Evolutionary conservation across 2,113 vertebrate genomes (phyloP).

Genomic region (Australoheros scitulus): DNA sequence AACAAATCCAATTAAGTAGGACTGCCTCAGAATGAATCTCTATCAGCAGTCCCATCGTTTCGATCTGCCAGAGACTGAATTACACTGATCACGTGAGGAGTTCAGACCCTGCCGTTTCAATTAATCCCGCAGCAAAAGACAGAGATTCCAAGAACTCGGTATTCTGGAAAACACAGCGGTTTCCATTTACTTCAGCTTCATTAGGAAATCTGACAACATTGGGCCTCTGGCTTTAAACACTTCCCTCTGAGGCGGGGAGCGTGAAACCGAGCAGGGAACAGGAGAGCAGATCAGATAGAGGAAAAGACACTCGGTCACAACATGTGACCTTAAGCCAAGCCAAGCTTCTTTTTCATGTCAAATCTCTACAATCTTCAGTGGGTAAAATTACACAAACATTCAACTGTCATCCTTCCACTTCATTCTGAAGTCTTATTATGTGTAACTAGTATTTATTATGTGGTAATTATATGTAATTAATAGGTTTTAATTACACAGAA

Average conservation of each 20-base stretch:
- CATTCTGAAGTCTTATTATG: neutral
- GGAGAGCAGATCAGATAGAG: neutral
- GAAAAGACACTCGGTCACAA: neutral
- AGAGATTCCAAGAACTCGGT: neutral
- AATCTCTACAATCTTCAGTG: neutral
- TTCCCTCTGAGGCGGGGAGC: accelerated
- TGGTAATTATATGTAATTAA: neutral
- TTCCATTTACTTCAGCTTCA: neutral
- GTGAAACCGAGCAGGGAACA: neutral
- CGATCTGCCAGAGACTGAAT: slow-evolving; percentile 16
- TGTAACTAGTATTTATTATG: accelerated
- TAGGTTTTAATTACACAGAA: neutral
- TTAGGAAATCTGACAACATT: neutral
- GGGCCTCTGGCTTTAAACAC: accelerated
- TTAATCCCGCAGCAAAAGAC: slow-evolving; percentile 23
- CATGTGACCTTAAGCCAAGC: neutral
- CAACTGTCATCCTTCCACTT: neutral
- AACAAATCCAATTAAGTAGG: slow-evolving; percentile 16
- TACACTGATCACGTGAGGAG: neutral
- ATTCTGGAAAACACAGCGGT: neutral
- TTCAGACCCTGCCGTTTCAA: neutral
- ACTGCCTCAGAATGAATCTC: slow-evolving; percentile 22
- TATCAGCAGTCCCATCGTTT: slow-evolving; percentile 19
- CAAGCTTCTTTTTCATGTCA: neutral
- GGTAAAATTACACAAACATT: neutral